These are phyloP conservation scores for Mesoclemmys tuberculata DNA, from an alignment of 2,113 vertebrate genomes.

Conservation along the genomic window DNA sequence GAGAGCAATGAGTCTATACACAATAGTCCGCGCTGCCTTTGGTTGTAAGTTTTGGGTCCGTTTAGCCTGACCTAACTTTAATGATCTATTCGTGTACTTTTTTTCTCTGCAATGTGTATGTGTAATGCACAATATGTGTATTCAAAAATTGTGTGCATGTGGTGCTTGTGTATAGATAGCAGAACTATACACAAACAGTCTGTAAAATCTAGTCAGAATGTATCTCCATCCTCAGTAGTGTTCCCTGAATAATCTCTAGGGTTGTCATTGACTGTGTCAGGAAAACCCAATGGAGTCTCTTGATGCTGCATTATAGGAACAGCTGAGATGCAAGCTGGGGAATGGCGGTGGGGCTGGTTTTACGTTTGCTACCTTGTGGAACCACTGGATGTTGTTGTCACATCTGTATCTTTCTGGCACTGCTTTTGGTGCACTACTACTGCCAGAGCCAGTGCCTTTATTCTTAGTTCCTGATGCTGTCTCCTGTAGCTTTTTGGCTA, in stretches of 20 bases:
- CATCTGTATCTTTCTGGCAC: not conserved
- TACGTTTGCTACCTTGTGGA: not conserved
- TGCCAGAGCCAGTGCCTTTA: not conserved
- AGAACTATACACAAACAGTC: too few relatives aligned
- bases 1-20: not conserved
- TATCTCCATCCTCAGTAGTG: too few relatives aligned
- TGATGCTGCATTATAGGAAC: not conserved
- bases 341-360: not conserved
- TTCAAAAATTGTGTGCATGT: too few relatives aligned
- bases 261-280: not conserved
- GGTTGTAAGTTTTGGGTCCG: not conserved
- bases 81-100: not conserved
- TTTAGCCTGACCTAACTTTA: not conserved
- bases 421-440: not conserved
- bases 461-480: not conserved
- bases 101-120: not conserved
- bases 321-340: not conserved
- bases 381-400: not conserved
- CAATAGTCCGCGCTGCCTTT: not conserved
- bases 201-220: too few relatives aligned
- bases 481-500: not conserved
- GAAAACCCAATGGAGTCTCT: not conserved
- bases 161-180: too few relatives aligned
- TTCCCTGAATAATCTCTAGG: not conserved
- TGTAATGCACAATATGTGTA: too few relatives aligned